Evolutionary conservation across 2,113 vertebrate species (phyloP).

Genomic region (Burhinus bistriatus): DNA sequence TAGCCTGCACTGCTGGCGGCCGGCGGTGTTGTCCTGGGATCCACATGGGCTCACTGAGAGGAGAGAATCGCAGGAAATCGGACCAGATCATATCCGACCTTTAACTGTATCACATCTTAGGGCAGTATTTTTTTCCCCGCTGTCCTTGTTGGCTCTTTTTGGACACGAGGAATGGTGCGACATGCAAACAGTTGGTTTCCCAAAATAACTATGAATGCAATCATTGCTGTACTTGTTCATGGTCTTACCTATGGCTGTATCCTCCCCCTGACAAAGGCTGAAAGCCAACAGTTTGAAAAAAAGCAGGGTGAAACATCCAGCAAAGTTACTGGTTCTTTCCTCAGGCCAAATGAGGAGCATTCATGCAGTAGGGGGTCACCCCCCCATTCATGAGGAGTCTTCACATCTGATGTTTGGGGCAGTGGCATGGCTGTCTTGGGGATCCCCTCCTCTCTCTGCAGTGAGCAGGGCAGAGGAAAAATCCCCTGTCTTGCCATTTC

Average conservation of each 20-base stretch:
- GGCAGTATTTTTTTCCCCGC: neutral
- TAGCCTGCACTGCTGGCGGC: neutral
- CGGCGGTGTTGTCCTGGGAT: neutral
- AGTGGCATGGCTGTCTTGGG: fast-evolving
- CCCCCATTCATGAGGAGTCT: neutral
- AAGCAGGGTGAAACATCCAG: fast-evolving
- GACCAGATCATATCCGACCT: neutral
- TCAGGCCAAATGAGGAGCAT: neutral
- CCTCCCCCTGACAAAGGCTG: neutral
- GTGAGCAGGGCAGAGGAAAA: neutral
- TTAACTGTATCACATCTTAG: neutral
- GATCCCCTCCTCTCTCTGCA: neutral
- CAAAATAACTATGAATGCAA: neutral
- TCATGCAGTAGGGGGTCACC: neutral
- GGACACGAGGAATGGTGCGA: neutral
- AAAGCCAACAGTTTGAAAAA: neutral
- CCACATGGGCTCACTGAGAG: neutral
- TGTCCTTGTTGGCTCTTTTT: neutral
- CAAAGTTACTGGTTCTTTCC: neutral
- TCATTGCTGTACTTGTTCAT: neutral
- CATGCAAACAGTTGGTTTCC: neutral
- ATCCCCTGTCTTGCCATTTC: neutral
- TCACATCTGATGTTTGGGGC: fast-evolving
- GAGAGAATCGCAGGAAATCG: conserved; percentile 28
- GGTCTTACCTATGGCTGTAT: neutral